Evolutionary conservation across 2,797 vertebrate species (phyloP), one percentile per base, ranked within the genome.

Genomic region (Enteromius trimaculatus): DNA sequence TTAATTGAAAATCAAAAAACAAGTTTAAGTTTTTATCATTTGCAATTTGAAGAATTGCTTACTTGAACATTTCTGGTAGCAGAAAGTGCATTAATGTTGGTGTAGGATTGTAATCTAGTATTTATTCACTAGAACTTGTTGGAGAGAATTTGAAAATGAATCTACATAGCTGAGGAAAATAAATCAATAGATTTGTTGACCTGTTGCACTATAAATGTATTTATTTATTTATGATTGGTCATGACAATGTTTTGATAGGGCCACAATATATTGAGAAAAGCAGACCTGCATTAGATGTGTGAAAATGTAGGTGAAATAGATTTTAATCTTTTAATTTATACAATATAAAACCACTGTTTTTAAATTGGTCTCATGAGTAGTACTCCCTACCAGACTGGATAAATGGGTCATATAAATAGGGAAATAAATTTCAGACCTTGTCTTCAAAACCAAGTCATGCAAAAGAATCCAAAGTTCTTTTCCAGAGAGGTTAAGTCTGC

Each of bases 401-500:
- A 4, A 47, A 29, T 21, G 14, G 47, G 44, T 3, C 42, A 71
- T 31, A 21, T 34, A 72, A 72, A 47, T 2, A 21, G n/a, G 21
- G 74, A 60, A 76, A 39, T 55, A 37, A 34, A 23, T 70, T 68
- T n/a, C 2, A 42, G 19, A 13, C 17, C 16, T 2, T 53, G 6
- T 37, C 71, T 60, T 81, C 58, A 6, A n/a, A 39, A 71, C 19
- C 19, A 23, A 34, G 13, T 62, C 19, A n/a, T 31, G 37, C 23
- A 26, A 80, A 80, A 42, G 3, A 81, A 34, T 37, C 26, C 68
- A 81, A 81, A 64, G 58, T 65, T 62, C 13, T 64, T 74, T 64
- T 81, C 55, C 51, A 37, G 60, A 62, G 42, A 17, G 10, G 51
- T 60, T 23, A 55, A 80, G 60, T 47, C 68, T 51, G 53, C 58